These are phyloP conservation scores for Scolopax mira DNA, from an alignment of 2,113 vertebrate species.

Conservation along the genomic window DNA sequence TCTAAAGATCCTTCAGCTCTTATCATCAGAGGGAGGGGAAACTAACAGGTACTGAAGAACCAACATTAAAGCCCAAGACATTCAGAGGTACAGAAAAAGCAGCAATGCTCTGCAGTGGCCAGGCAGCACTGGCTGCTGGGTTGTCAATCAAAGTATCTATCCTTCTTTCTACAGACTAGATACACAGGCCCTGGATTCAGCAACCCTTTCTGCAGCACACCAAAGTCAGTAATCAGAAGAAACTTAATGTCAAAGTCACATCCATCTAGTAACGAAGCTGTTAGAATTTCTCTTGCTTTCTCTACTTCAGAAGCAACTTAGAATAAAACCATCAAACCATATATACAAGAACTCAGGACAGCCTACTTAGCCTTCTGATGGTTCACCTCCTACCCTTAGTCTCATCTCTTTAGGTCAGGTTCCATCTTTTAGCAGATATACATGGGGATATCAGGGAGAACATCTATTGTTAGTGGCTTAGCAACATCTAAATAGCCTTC, in stretches of 20 bases:
- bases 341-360: neutral
- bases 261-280: neutral
- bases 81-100: neutral
- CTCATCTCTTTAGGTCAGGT: neutral
- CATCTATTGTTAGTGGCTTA: neutral
- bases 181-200: neutral
- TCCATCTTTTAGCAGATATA: neutral
- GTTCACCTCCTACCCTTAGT: neutral
- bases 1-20: neutral
- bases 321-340: neutral
- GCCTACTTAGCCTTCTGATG: neutral
- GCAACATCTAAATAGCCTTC: neutral
- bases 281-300: neutral
- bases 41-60: neutral
- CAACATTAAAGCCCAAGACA: neutral
- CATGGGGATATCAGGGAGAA: neutral
- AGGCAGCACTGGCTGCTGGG: neutral
- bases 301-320: neutral
- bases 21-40: neutral
- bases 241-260: neutral
- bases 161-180: neutral
- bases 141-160: neutral
- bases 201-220: neutral
- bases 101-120: neutral
- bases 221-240: neutral